Evolutionary conservation across 2,888 invertebrate species (phyloP).

Genomic region (Hypomecis atomaria): DNA sequence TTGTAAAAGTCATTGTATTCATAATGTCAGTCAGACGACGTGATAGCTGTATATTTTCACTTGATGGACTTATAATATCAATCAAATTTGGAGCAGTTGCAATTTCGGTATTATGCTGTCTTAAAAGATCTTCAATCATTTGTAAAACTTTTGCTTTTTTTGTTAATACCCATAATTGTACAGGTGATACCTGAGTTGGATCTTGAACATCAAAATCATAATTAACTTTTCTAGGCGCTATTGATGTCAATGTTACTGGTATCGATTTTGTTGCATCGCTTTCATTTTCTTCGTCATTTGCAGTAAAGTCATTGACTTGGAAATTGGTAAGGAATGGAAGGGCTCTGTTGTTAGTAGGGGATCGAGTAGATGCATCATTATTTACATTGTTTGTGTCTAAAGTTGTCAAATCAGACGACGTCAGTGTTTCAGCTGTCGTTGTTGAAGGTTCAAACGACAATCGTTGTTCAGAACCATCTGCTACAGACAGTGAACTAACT

Average conservation of each 20-base stretch:
- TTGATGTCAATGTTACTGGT: slow-evolving; percentile 43
- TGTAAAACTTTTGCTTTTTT: slow-evolving; percentile 78
- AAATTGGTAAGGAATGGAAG: slow-evolving; percentile 71
- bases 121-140: slow-evolving; percentile 80
- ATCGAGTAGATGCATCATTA: slow-evolving; percentile 41
- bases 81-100: slow-evolving; percentile 65
- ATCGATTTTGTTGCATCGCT: slow-evolving; percentile 40
- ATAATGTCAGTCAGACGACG: slow-evolving; percentile 72
- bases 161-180: slow-evolving; percentile 77
- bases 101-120: slow-evolving; percentile 75
- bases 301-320: slow-evolving; percentile 58
- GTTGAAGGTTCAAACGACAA: slow-evolving; percentile 35
- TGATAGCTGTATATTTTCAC: slow-evolving; percentile 63
- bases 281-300: slow-evolving; percentile 44
- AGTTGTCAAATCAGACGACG: slow-evolving; percentile 55
- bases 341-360: slow-evolving; percentile 57
- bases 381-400: slow-evolving; percentile 50
- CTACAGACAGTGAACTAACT: slow-evolving; percentile 34
- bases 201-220: slow-evolving; percentile 56
- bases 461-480: slow-evolving; percentile 27
- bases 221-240: slow-evolving; percentile 46
- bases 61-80: slow-evolving; percentile 59
- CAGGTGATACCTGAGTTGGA: slow-evolving; percentile 65
- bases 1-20: slow-evolving; percentile 67
- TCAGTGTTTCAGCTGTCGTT: slow-evolving; percentile 43